Conservation (phyloP, 35 echinoderm and acorn worm species). For the Chiridota heheva region DNA sequence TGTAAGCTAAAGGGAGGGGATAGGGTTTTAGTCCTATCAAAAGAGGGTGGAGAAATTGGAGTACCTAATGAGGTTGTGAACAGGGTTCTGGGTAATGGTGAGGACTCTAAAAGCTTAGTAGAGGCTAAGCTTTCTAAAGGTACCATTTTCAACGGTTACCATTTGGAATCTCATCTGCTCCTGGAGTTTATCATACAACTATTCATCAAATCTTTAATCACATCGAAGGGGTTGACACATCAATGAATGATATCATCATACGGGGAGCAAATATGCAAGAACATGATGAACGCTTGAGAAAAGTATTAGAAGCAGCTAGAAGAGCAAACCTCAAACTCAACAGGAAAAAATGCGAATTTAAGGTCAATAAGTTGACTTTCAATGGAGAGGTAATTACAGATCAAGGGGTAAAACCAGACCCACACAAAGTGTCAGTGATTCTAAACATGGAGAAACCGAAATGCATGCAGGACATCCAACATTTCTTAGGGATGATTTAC, state of each 20-base stretch:
- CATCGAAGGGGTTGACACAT: conserved; percentile 20
- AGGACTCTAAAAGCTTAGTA: too few relatives aligned
- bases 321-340: conserved; percentile 4
- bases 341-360: conserved; percentile 16
- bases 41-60: too few relatives aligned
- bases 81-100: too few relatives aligned
- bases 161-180: conserved; percentile 33
- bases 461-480: background rate
- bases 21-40: too few relatives aligned
- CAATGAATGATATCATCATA: conserved; percentile 32
- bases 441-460: conserved; percentile 3
- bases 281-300: conserved; percentile 11
- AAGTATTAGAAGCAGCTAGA: conserved; percentile 5
- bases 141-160: conserved; percentile 16
- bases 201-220: conserved; percentile 22
- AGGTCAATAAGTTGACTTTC: background rate
- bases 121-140: too few relatives aligned
- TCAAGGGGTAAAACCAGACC: conserved; percentile 21
- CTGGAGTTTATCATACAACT: conserved; percentile 27
- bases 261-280: background rate
- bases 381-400: background rate
- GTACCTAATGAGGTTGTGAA: too few relatives aligned
- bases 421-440: conserved; percentile 19
- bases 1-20: too few relatives aligned
- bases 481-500: conserved; percentile 13